Conservation (phyloP, 2,888 invertebrate species). For the Barypeithes pellucidus region DNA sequence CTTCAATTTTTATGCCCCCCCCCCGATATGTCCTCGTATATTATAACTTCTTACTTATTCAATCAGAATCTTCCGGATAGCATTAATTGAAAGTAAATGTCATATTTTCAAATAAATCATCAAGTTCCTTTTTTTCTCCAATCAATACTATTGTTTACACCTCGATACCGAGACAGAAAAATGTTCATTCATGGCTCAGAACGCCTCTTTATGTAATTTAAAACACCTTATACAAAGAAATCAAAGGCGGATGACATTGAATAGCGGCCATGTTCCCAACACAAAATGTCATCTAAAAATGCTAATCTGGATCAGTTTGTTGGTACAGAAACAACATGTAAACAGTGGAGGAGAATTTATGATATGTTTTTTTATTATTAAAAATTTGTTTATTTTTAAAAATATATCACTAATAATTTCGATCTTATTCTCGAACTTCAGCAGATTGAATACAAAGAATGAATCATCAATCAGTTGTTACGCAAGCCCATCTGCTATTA, state of each 20-base stretch:
- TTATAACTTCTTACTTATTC: not conserved
- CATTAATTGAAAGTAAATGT: slow-evolving; percentile 21
- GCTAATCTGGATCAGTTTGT: slow-evolving; percentile 56
- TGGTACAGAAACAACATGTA: slow-evolving; percentile 26
- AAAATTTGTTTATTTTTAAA: too few species aligned
- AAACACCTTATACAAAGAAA: slow-evolving; percentile 48
- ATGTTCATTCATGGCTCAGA: slow-evolving; percentile 52
- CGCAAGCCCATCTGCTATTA: too few species aligned
- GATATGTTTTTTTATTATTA: too few species aligned
- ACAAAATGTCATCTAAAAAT: slow-evolving; percentile 60
- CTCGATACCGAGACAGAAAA: slow-evolving; percentile 40
- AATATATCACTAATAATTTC: too few species aligned
- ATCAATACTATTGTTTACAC: slow-evolving; percentile 51
- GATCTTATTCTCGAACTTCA: too few species aligned
- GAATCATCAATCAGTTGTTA: too few species aligned
- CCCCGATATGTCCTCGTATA: not conserved
- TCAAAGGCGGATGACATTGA: slow-evolving; percentile 54
- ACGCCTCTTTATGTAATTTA: slow-evolving; percentile 51
- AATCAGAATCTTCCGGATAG: slow-evolving; percentile 1
- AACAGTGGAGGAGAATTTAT: slow-evolving; percentile 31
- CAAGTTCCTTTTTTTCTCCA: slow-evolving; percentile 25
- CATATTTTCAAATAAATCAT: slow-evolving; percentile 36
- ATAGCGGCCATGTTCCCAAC: slow-evolving; percentile 45
- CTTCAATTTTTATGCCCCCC: too few species aligned
- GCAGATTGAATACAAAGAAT: too few species aligned